These are phyloP conservation scores for Lampropteryx suffumata DNA, from an alignment of 2,888 invertebrate species.

Conservation along the genomic window DNA sequence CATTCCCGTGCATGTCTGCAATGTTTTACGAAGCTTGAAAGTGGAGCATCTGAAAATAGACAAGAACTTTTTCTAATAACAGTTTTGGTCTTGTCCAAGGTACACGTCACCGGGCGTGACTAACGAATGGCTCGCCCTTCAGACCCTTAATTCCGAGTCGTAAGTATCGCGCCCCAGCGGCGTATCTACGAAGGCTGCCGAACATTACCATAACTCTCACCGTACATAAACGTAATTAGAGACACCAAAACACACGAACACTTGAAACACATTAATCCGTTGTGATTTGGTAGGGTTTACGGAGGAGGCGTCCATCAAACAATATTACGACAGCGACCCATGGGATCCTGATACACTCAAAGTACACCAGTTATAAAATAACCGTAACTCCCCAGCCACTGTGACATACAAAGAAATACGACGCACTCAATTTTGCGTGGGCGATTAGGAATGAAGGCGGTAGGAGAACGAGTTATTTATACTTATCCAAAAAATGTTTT, in stretches of 20 bases:
- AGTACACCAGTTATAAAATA: slow-evolving; percentile 54
- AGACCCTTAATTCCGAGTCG: slow-evolving; percentile 82
- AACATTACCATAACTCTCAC: slow-evolving; percentile 77
- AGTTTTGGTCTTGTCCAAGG: slow-evolving; percentile 83
- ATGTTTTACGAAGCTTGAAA: slow-evolving; percentile 36
- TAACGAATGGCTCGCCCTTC: slow-evolving; percentile 83
- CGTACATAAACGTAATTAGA: slow-evolving; percentile 76
- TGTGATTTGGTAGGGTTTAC: slow-evolving; percentile 71
- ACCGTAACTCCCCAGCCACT: slow-evolving; percentile 50
- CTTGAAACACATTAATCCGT: slow-evolving; percentile 75
- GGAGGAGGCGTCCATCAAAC: slow-evolving; percentile 61
- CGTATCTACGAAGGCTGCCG: slow-evolving; percentile 69
- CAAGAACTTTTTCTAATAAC: slow-evolving; percentile 76
- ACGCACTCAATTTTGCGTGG: slow-evolving; percentile 45
- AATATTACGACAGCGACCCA: slow-evolving; percentile 43
- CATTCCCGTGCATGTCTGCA: slow-evolving; percentile 30
- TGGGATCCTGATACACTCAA: slow-evolving; percentile 58
- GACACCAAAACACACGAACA: slow-evolving; percentile 73
- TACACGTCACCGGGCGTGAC: slow-evolving; percentile 82
- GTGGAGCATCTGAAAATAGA: slow-evolving; percentile 55
- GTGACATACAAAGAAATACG: slow-evolving; percentile 52
- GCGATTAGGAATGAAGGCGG: slow-evolving; percentile 53
- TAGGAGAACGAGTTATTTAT: slow-evolving; percentile 50
- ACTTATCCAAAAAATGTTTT: slow-evolving; percentile 35
- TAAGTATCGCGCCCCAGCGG: slow-evolving; percentile 74